These are phyloP conservation scores for Podarcis muralis DNA, from an alignment of 2,113 vertebrate species.

Conservation along the genomic window DNA sequence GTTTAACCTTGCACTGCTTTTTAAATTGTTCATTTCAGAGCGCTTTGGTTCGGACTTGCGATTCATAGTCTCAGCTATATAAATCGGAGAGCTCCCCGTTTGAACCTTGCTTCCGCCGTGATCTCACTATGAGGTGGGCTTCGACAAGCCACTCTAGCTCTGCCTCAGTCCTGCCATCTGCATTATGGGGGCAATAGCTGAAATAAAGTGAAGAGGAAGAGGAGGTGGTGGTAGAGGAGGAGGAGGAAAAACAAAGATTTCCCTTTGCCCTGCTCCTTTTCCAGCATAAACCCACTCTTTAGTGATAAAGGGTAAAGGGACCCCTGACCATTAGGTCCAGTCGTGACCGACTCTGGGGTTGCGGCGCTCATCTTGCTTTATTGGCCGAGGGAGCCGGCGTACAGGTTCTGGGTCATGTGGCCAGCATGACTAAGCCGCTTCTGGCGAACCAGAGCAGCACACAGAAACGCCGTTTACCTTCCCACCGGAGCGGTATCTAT, in stretches of 20 bases:
- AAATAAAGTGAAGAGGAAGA: neutral
- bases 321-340: too few species aligned
- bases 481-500: too few species aligned
- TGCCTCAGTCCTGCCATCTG: neutral
- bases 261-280: too few species aligned
- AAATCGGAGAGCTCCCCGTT: neutral
- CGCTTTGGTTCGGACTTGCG: neutral
- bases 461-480: too few species aligned
- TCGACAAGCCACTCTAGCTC: neutral
- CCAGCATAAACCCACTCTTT: neutral
- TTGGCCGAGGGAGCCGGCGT: too few species aligned
- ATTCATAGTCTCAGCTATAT: neutral
- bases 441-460: too few species aligned
- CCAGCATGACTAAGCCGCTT: too few species aligned
- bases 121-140: neutral
- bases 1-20: neutral
- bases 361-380: too few species aligned
- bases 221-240: neutral
- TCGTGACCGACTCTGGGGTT: too few species aligned
- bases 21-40: neutral
- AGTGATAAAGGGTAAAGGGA: too few species aligned
- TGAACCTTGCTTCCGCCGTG: neutral
- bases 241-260: neutral
- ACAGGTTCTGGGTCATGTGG: too few species aligned
- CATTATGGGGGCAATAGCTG: neutral